phyloP scores from a whole-genome alignment of 2,797 vertebrate species.

The Scyliorhinus canicula region DNA sequence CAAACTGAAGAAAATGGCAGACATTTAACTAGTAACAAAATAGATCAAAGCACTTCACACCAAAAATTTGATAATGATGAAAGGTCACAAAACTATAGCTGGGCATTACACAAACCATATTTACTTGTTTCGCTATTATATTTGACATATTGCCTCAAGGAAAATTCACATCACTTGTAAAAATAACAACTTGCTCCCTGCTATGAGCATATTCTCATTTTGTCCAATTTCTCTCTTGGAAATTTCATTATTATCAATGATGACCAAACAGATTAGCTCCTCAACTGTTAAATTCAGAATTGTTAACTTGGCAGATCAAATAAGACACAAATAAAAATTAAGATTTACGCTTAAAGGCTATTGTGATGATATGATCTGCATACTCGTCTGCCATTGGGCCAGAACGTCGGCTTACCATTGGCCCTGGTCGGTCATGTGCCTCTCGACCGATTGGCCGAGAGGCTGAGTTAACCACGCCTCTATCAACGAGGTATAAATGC shows the following conservation, averaged over 20 bases:
- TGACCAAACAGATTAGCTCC: neutral
- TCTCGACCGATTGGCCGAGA: too few species aligned
- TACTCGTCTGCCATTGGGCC: too few species aligned
- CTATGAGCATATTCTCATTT: neutral
- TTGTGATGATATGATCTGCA: too few species aligned
- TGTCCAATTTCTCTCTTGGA: neutral
- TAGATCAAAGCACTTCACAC: neutral
- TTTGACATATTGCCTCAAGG: neutral
- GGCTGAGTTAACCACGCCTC: too few species aligned
- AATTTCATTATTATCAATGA: conserved; percentile 1
- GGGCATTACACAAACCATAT: neutral
- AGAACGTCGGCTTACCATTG: too few species aligned
- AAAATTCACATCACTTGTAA: neutral
- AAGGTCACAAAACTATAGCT: neutral
- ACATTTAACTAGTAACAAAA: neutral
- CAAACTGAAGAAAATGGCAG: neutral
- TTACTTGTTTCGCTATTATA: neutral
- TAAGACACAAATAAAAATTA: neutral
- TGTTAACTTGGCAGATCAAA: neutral
- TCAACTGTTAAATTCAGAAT: neutral
- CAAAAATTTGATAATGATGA: neutral
- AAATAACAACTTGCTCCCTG: neutral
- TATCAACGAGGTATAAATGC: too few species aligned
- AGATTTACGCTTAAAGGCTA: neutral
- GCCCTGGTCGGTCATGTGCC: too few species aligned